A percentile compares a stretch with the other conserved stretches of the same genome.
Evolutionary conservation across 2,888 invertebrate genomes (phyloP).

Genomic region (Meteorus colon): DNA sequence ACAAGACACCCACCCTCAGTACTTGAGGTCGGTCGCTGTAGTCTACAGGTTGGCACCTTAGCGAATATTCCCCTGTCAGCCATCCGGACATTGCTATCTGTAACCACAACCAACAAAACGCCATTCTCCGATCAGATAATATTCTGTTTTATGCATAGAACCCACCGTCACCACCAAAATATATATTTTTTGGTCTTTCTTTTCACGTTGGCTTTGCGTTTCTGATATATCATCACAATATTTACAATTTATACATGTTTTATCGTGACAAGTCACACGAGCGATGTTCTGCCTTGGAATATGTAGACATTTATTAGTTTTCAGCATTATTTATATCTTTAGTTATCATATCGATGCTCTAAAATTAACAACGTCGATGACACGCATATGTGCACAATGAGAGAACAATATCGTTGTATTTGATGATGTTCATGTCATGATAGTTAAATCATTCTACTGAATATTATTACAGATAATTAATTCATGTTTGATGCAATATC

Average conservation of each 20-base stretch:
- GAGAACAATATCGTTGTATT: not conserved
- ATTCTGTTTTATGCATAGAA: slow-evolving; percentile 41
- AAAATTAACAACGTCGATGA: not conserved
- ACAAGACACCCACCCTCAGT: slow-evolving; percentile 85
- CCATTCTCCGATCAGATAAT: slow-evolving; percentile 63
- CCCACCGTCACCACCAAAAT: slow-evolving; percentile 55
- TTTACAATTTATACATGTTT: not conserved
- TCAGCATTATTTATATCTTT: not conserved
- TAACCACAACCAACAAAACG: slow-evolving; percentile 75
- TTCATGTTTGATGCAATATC: too few species aligned
- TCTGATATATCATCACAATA: not conserved
- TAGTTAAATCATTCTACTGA: too few species aligned
- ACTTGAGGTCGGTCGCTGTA: slow-evolving; percentile 93
- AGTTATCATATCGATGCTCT: not conserved
- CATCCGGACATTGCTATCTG: slow-evolving; percentile 94
- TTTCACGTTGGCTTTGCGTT: not conserved
- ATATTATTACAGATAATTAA: too few species aligned
- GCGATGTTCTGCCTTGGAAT: not conserved
- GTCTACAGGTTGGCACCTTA: slow-evolving; percentile 97
- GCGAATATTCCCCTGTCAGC: slow-evolving; percentile 96
- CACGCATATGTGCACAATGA: not conserved
- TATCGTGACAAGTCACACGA: not conserved
- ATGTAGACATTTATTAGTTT: not conserved
- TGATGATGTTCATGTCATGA: too few species aligned
- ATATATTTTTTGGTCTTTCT: not conserved